phyloP scores from a whole-genome alignment of 2,888 invertebrate species.

The Hyppa rectilinea region DNA sequence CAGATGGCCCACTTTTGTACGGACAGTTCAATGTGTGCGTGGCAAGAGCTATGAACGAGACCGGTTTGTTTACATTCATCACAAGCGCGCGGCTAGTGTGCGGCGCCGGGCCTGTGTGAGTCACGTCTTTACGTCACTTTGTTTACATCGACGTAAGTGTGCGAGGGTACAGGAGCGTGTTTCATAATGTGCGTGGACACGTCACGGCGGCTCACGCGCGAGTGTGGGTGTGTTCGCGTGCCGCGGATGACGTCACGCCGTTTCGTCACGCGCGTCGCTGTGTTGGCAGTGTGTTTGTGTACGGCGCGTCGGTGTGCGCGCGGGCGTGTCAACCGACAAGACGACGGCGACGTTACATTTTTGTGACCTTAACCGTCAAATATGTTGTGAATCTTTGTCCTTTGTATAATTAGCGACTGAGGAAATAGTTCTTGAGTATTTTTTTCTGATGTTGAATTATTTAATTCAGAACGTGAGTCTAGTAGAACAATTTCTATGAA shows the following conservation, averaged over 20 bases:
- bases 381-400: slow-evolving; percentile 77
- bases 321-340: slow-evolving; percentile 79
- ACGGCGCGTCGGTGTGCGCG: slow-evolving; percentile 71
- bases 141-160: slow-evolving; percentile 83
- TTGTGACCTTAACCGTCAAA: slow-evolving; percentile 90
- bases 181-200: slow-evolving; percentile 74
- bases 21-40: slow-evolving; percentile 70
- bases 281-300: slow-evolving; percentile 72
- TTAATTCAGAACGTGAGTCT: no score
- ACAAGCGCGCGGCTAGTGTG: slow-evolving; percentile 76
- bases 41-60: slow-evolving; percentile 62
- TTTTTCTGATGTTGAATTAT: neutral
- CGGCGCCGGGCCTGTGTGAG: slow-evolving; percentile 79
- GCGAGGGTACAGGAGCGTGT: slow-evolving; percentile 66
- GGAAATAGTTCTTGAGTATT: slow-evolving; percentile 41
- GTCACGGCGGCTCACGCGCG: slow-evolving; percentile 81
- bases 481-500: no score
- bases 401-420: slow-evolving; percentile 74
- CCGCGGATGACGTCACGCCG: slow-evolving; percentile 85
- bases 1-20: slow-evolving; percentile 86
- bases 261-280: slow-evolving; percentile 78
- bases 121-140: slow-evolving; percentile 87
- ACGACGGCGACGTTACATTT: slow-evolving; percentile 89
- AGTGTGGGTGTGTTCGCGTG: slow-evolving; percentile 89
- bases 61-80: slow-evolving; percentile 90